phyloP scores from a whole-genome alignment of 2,113 vertebrate genomes.

The Hystrix brachyura region DNA sequence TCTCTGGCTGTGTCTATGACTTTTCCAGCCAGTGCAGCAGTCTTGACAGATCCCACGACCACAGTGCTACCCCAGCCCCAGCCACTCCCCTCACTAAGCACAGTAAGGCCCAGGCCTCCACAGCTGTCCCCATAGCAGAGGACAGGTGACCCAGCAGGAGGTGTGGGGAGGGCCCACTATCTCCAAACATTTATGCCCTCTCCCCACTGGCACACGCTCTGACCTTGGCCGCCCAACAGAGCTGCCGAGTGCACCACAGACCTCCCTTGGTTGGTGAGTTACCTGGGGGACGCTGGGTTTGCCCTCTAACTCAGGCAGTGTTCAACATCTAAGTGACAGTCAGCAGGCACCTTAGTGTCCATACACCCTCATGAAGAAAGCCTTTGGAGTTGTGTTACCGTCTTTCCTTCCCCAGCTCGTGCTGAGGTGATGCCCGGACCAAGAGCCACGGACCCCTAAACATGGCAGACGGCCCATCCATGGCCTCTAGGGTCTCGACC shows the following conservation, averaged over 20 bases:
- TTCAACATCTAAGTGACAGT: accelerated
- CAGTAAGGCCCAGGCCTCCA: background rate
- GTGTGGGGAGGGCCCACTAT: accelerated
- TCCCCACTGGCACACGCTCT: background rate
- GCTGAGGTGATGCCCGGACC: background rate
- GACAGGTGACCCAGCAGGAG: accelerated
- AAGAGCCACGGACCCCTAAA: background rate
- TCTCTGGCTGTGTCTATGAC: accelerated
- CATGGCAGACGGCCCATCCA: accelerated
- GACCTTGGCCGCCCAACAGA: no score
- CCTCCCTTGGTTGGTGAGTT: accelerated
- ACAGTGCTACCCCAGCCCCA: no score
- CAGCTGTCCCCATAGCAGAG: background rate
- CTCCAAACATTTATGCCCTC: background rate
- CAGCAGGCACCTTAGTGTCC: background rate
- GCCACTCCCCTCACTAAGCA: background rate
- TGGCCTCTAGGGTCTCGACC: background rate
- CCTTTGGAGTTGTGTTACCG: accelerated
- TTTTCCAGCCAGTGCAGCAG: background rate
- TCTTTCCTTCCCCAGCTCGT: background rate
- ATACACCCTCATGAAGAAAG: accelerated
- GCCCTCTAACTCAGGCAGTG: no score
- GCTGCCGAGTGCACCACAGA: no score
- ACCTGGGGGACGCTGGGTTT: background rate
- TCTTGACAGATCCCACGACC: accelerated